Evolutionary conservation across 2,797 vertebrate species (phyloP), one percentile per base, ranked within the genome.

Genomic region (Coccyzus lansbergi): DNA sequence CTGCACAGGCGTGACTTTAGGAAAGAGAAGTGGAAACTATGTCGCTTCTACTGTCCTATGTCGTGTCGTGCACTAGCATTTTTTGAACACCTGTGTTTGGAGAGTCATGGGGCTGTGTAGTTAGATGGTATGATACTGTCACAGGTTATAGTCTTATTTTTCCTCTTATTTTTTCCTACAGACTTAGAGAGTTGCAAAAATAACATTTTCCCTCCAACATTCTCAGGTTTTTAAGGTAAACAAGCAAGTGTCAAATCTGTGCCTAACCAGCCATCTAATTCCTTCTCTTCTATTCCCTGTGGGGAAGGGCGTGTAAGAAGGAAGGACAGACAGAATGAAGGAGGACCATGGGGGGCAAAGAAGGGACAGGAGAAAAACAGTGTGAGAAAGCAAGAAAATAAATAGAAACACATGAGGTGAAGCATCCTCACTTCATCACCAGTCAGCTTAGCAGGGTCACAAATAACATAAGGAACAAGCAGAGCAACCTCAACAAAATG

Each of bases 271-370:
- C 10, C 5, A 29, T 31, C 13, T 83, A 51, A 33, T 82, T 34
- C n/a, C 17, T 86, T 79, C 29, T n/a, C 14, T 74, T 74, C 36
- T 44, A 7, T 17, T 58, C 58, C 17, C 1, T 10, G 2, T 6
- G 21, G 18, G 31, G 34, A 87, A 48, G 12, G 14, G 4, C 70
- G 9, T 5, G 2, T 0, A 2, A 82, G 62, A 84, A 71, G 31
- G 49, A 88, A 20, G 40, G 34, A 67, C 40, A 60, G 34, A 78
- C 12, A 38, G 42, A 87, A 71, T 1, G 11, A 71, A 31, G 14
- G 53, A 86, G 21, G 40, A 93, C 40, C 16, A 42, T 0, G 0
- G 34, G 12, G n/a, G 1, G 29, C 0, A 1, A 68, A 71, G 49
- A 81, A 76, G 17, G 19, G 38, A 26, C 70, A 72, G 31, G 33